Evolutionary conservation across 1,140 invertebrate genomes (phyloP), one percentile per base, ranked within the genome.

Genomic region (Drosophila paulistorum): DNA sequence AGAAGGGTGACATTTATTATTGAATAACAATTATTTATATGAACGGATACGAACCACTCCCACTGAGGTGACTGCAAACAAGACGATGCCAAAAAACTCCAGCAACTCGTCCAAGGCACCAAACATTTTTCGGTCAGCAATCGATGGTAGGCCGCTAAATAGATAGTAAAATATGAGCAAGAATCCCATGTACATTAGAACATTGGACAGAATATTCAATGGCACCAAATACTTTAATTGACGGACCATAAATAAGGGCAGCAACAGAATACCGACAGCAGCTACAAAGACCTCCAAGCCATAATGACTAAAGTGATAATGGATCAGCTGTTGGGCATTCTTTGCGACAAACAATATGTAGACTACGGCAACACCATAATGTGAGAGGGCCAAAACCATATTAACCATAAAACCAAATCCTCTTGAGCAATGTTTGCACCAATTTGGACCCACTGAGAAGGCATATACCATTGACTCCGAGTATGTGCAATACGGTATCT

Each of bases 1-100:
- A 13, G n/a, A 39, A 2, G 2, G 5, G 14, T 9, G 5, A 14
- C 5, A 63, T 5, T 10, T 9, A 39, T n/a, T 14, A 20, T 20
- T 7, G 17, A 9, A 1, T 1, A 11, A 1, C 20, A 4, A 6
- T 2, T 10, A 2, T 17, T 10, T 30, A 51, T 70, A 41, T 55
- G 13, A 7, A 3, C 3, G 26, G 30, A 14, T 57, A 70, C 73
- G 63, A 42, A 82, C 79, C 80, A 82, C 76, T 4, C 80, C 80
- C 55, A 83, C 68, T 0, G 80, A 75, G 1, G 71, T 66, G 9
- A 75, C 39, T 14, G 79, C 48, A 41, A 83, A 82, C 10, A 83
- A 5, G 0, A 42, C 58, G 7, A 71, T 79, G 14, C 75, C 76
- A 5, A 83, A 17, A 1, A 67, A 72, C 3, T 57, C 26, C 1